phyloP scores from a whole-genome alignment of 2,888 invertebrate genomes.

The Drosophila rubida region DNA sequence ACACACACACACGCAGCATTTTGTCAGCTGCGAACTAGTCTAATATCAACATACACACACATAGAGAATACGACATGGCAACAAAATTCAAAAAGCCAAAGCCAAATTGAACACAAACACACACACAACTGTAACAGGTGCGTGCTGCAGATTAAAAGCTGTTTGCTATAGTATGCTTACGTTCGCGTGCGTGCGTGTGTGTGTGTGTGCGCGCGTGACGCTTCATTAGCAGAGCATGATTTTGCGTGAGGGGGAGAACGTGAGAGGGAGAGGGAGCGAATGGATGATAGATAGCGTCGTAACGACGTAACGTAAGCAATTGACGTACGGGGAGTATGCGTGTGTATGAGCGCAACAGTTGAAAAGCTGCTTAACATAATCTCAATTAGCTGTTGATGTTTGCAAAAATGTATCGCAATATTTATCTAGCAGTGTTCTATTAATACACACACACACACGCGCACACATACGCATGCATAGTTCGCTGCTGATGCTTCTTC shows the following conservation, averaged over 20 bases:
- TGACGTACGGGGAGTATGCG: too few relatives aligned
- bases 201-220: slow-evolving; percentile 44
- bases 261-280: neutral
- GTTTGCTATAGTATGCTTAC: slow-evolving; percentile 1
- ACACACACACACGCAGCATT: slow-evolving; percentile 2
- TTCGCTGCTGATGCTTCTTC: neutral
- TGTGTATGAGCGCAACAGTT: slow-evolving; percentile 11
- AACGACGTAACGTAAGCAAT: slow-evolving; percentile 3
- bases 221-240: slow-evolving; percentile 50
- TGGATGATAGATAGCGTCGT: slow-evolving; percentile 2
- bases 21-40: slow-evolving; percentile 6
- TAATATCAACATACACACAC: neutral
- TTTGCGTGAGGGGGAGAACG: neutral
- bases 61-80: slow-evolving; percentile 24
- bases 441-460: neutral
- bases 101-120: slow-evolving; percentile 2
- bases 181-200: slow-evolving; percentile 7
- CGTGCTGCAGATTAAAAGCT: slow-evolving; percentile 57
- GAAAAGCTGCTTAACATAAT: slow-evolving; percentile 13
- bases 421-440: slow-evolving; percentile 17
- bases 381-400: slow-evolving; percentile 23
- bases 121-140: slow-evolving; percentile 22
- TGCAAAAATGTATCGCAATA: slow-evolving; percentile 19
- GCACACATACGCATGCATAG: neutral
- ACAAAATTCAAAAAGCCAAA: slow-evolving; percentile 23